A percentile compares a stretch with the other conserved stretches of the same genome.
These are phyloP conservation scores for Arrhamphus sclerolepis DNA, from an alignment of 2,797 vertebrate species.

Conservation along the genomic window DNA sequence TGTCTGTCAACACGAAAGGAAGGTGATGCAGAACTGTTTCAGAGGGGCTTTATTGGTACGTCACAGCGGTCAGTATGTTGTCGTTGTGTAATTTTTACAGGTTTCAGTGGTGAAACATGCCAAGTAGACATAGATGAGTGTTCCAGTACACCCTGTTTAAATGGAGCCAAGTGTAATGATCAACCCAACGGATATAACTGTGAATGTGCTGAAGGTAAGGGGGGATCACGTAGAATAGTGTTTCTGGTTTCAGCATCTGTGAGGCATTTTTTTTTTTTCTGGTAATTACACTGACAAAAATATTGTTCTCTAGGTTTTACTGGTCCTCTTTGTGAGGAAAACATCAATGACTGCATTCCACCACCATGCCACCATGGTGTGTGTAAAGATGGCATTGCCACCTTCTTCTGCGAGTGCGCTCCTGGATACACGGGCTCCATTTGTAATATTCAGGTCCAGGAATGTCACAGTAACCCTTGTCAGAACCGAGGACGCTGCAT, in stretches of 20 bases:
- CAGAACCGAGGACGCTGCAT: conserved; percentile 91
- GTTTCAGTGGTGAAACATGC: conserved; percentile 85
- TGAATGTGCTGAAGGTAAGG: conserved; percentile 85
- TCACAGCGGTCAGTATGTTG: background rate
- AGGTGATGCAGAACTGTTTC: background rate
- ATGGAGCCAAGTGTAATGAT: conserved; percentile 86
- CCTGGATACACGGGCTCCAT: conserved; percentile 90
- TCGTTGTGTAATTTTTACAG: conserved; percentile 55
- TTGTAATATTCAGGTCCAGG: conserved; percentile 90
- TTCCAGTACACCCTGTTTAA: conserved; percentile 85
- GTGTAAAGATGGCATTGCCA: conserved; percentile 91
- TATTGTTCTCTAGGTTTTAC: conserved; percentile 83
- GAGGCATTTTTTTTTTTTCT: background rate
- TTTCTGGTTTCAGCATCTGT: background rate
- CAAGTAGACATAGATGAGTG: conserved; percentile 86
- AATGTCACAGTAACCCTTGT: conserved; percentile 93
- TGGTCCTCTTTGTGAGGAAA: conserved; percentile 86
- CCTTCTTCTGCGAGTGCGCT: conserved; percentile 86
- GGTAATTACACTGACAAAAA: conserved; percentile 8
- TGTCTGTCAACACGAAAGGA: background rate
- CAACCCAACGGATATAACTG: conserved; percentile 85
- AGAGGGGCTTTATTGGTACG: background rate
- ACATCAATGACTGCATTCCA: conserved; percentile 91
- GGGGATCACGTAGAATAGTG: background rate
- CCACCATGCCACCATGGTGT: conserved; percentile 90